Evolutionary conservation across 2,797 vertebrate genomes (phyloP), one percentile per base, ranked within the genome.

Genomic region (Karalla daura): DNA sequence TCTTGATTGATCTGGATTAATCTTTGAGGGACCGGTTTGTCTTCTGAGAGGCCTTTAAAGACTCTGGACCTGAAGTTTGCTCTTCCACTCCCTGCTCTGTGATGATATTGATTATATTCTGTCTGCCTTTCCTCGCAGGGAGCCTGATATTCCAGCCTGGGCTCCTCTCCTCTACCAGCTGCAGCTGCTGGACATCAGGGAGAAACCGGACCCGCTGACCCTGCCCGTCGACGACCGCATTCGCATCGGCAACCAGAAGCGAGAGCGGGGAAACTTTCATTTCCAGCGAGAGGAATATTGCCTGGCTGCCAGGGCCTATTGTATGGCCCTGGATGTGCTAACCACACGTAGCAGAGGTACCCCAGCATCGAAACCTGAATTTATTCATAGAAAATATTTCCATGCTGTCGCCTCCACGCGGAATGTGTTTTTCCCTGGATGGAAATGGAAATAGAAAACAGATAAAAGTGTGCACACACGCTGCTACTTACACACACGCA

Each of bases 191-290:
- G 88, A 92, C 73, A 84, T 94, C 76, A 88, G 86, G 80, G 92
- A 94, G 49, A 93, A 91, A 74, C 91, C 88, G 5, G 92, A 95
- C 44, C 85, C 78, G 1, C 79, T 88, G 52, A 85, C 66, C 18
- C 80, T 95, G 66, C 85, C 90, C 4, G 75, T 93, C 15, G 69
- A 92, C 0, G 93, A 92, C 77, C 91, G 94, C 55, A 94, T 97
- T 65, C 82, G 92, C 65, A 93, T 95, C 28, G 94, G 92, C 75
- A 93, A 94, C 74, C 93, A 94, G 86, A 95, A 95, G 70, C 88
- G 94, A 59, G 95, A 96, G 76, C 90, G 93, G 33, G 94, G 95
- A 50, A 96, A 96, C 89, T 94, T 94, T 81, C 92, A 94, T 84
- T 96, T 96, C 87, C 90, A 94, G 64, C 91, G 94, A 67, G 92